These are phyloP conservation scores for Danio albolineatus DNA, from an alignment of 2,797 vertebrate species.

Conservation along the genomic window DNA sequence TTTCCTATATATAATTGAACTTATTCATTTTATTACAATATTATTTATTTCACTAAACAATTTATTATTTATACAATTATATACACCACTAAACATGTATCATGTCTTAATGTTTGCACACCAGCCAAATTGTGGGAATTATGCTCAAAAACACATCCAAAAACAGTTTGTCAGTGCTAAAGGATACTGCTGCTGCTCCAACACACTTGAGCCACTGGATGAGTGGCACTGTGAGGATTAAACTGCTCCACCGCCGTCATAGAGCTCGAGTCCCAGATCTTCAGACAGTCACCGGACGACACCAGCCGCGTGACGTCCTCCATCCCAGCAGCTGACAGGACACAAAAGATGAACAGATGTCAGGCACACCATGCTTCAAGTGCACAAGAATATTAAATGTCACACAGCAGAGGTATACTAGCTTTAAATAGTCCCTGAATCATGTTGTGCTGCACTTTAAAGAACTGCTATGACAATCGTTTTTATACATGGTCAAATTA, in stretches of 20 bases:
- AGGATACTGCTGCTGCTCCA: slow-evolving; percentile 99
- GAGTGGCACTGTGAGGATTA: slow-evolving; percentile 84
- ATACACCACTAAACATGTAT: background rate
- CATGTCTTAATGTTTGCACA: background rate
- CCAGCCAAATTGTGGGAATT: background rate
- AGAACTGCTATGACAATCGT: too few species aligned
- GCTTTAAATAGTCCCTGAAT: background rate
- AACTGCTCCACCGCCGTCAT: slow-evolving; percentile 92
- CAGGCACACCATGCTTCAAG: slow-evolving; percentile 16
- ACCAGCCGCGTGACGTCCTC: slow-evolving; percentile 89
- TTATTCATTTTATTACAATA: too few species aligned
- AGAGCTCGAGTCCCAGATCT: slow-evolving; percentile 92
- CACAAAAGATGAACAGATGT: slow-evolving; percentile 50
- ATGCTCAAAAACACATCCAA: background rate
- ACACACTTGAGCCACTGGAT: slow-evolving; percentile 87
- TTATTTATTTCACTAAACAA: too few species aligned
- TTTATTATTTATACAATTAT: too few species aligned
- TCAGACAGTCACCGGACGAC: slow-evolving; percentile 93
- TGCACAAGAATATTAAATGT: background rate
- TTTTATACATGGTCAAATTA: too few species aligned
- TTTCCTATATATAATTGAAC: too few species aligned
- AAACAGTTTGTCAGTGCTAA: slow-evolving; percentile 34
- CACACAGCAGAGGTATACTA: background rate
- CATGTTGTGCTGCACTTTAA: background rate
- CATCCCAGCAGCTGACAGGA: slow-evolving; percentile 79